Evolutionary conservation across 2,113 vertebrate genomes (phyloP).

Genomic region (Nycticryphes semicollaris): DNA sequence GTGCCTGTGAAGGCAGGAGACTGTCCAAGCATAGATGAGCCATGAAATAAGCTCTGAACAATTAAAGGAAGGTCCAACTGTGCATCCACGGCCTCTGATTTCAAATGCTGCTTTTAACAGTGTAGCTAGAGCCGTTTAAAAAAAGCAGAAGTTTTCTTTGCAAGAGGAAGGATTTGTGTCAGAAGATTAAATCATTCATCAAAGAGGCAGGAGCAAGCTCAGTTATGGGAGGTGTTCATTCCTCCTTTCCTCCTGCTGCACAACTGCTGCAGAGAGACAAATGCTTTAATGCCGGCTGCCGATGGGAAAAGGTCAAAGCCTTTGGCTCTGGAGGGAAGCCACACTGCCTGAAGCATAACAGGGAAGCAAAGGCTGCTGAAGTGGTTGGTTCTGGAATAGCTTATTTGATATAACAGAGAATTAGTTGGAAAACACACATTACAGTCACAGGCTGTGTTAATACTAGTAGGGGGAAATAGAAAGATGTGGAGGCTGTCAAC

Average conservation of each 20-base stretch:
- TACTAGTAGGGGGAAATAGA: background rate
- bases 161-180: background rate
- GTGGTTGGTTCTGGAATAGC: background rate
- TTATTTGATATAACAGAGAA: background rate
- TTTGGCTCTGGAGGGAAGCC: background rate
- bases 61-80: background rate
- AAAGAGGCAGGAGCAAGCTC: background rate
- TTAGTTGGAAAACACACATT: background rate
- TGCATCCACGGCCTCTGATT: background rate
- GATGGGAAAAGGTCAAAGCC: background rate
- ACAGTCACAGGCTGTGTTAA: background rate
- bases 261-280: background rate
- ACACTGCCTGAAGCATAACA: background rate
- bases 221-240: background rate
- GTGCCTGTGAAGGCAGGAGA: background rate
- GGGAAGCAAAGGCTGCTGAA: background rate
- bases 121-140: background rate
- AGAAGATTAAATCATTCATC: background rate
- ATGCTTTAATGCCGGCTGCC: accelerated
- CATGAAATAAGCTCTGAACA: background rate
- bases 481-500: accelerated
- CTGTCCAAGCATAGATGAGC: background rate
- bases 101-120: background rate
- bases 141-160: background rate
- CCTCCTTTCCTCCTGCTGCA: background rate